Evolutionary conservation across 2,888 invertebrate species (phyloP).

Genomic region (Artemia sinica): DNA sequence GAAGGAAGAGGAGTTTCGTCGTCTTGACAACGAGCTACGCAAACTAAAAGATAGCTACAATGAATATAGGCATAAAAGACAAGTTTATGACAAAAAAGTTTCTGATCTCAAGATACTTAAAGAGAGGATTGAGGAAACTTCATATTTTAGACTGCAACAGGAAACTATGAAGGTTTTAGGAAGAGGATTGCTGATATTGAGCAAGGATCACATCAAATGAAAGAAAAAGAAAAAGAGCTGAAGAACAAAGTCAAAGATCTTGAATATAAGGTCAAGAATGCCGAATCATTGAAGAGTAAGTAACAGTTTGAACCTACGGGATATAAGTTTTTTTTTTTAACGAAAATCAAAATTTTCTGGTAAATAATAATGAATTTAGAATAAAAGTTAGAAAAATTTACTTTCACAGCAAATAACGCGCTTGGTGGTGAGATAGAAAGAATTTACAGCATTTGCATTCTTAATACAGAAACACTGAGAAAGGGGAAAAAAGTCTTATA

Average conservation of each 20-base stretch:
- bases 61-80: slow-evolving; percentile 12
- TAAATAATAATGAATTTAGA: too few species aligned
- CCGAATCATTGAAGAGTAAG: slow-evolving; percentile 39
- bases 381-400: too few species aligned
- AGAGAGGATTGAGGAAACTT: slow-evolving; percentile 52
- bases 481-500: too few species aligned
- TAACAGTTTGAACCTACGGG: too few species aligned
- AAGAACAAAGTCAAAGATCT: slow-evolving; percentile 39
- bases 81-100: slow-evolving; percentile 44
- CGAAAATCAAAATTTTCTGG: too few species aligned
- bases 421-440: too few species aligned
- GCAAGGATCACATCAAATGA: slow-evolving; percentile 24
- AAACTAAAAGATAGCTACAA: slow-evolving; percentile 6
- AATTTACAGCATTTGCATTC: too few species aligned
- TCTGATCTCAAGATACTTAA: slow-evolving; percentile 51
- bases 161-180: slow-evolving; percentile 18
- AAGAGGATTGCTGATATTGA: slow-evolving; percentile 1
- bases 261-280: slow-evolving; percentile 56
- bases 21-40: slow-evolving; percentile 20
- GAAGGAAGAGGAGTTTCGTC: slow-evolving; percentile 31
- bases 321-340: too few species aligned
- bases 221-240: slow-evolving; percentile 28
- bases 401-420: too few species aligned
- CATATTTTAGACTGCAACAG: slow-evolving; percentile 46
- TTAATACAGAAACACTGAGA: too few species aligned